Conservation (phyloP, 2,888 invertebrate species). For the Synanthedon tipuliformis region DNA sequence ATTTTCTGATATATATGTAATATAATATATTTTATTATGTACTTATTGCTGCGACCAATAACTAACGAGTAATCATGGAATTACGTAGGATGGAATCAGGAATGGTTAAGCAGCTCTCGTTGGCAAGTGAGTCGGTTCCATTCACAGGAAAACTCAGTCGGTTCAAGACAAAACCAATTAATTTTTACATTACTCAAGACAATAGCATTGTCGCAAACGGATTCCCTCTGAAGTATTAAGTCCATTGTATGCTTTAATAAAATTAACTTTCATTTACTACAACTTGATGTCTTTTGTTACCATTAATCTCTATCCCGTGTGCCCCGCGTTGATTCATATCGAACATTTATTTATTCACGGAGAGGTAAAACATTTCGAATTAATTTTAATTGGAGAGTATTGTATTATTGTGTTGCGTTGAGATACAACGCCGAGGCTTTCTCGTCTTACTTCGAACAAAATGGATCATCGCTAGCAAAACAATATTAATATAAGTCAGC, state of each 20-base stretch:
- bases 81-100: too few species aligned
- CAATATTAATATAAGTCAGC: too few species aligned
- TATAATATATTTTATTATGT: too few species aligned
- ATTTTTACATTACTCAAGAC: slow-evolving; percentile 23
- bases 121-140: too few species aligned
- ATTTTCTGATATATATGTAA: too few species aligned
- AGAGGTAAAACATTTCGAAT: slow-evolving; percentile 7
- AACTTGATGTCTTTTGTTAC: slow-evolving; percentile 20
- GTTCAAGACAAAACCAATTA: slow-evolving; percentile 12
- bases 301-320: slow-evolving; percentile 10
- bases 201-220: slow-evolving; percentile 15
- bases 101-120: too few species aligned
- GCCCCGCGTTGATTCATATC: slow-evolving; percentile 11
- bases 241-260: slow-evolving; percentile 20
- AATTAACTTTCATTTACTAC: slow-evolving; percentile 24
- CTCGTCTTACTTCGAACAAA: too few species aligned
- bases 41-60: too few species aligned
- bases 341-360: slow-evolving; percentile 9
- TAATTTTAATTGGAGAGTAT: slow-evolving; percentile 6
- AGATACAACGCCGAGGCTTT: too few species aligned
- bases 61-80: too few species aligned
- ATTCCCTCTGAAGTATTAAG: slow-evolving; percentile 14
- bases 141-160: too few species aligned
- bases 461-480: too few species aligned
- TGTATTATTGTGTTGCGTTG: not conserved